These are phyloP conservation scores for Fregetta grallaria DNA, from an alignment of 2,113 vertebrate species.

Conservation along the genomic window DNA sequence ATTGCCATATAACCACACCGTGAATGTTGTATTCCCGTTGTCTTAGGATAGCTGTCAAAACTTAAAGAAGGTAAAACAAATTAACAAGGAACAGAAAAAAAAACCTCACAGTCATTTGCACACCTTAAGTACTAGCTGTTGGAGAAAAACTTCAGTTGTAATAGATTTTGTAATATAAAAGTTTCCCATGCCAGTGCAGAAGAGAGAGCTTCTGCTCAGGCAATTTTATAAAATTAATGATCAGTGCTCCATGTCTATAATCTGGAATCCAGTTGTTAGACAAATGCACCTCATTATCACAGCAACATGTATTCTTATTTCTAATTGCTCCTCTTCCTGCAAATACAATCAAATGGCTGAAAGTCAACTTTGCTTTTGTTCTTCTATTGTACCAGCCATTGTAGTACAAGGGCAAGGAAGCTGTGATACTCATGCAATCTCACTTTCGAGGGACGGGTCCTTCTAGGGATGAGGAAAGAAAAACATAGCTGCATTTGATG, in stretches of 20 bases:
- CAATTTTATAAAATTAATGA: background rate
- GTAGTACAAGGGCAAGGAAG: background rate
- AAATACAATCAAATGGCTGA: background rate
- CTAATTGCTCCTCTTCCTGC: background rate
- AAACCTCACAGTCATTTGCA: background rate
- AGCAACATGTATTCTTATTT: background rate
- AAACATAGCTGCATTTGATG: background rate
- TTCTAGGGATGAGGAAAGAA: background rate
- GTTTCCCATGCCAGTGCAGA: background rate
- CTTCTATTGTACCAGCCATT: background rate
- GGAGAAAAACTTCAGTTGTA: background rate
- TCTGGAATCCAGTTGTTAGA: background rate
- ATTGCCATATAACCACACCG: background rate
- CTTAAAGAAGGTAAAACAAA: background rate
- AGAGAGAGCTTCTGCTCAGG: background rate
- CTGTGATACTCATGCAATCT: background rate
- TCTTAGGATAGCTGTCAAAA: background rate
- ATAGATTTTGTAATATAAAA: background rate
- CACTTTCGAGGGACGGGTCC: background rate
- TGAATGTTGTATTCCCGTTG: background rate
- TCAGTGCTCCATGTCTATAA: background rate
- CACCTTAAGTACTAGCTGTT: background rate
- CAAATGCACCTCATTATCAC: background rate
- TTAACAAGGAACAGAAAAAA: background rate
- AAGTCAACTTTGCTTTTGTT: background rate